Evolutionary conservation across 2,797 vertebrate genomes (phyloP).

Genomic region (Sebastes vulpes): DNA sequence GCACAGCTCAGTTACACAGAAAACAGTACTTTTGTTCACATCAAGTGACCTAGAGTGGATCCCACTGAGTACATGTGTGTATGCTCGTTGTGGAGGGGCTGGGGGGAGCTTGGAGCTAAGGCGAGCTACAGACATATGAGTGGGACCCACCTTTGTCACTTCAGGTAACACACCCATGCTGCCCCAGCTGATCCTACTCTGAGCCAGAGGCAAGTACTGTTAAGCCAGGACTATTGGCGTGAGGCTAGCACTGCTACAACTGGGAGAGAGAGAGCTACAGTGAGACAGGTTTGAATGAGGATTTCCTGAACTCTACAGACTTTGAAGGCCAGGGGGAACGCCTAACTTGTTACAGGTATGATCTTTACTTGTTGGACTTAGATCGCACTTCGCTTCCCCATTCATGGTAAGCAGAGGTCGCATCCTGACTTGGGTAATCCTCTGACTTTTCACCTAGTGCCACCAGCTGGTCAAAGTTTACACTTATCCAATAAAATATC

Average conservation of each 20-base stretch:
- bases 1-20: conserved; percentile 83
- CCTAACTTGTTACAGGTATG: not conserved
- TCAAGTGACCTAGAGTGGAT: conserved; percentile 95
- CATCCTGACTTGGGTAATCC: not conserved
- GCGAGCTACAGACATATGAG: conserved; percentile 95
- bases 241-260: conserved; percentile 27
- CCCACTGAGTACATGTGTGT: conserved; percentile 94
- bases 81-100: conserved; percentile 84
- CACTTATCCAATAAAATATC: not conserved
- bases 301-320: not conserved
- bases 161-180: conserved; percentile 96
- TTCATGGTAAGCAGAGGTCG: not conserved
- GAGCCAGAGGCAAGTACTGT: conserved; percentile 91
- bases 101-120: conserved; percentile 85
- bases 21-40: conserved; percentile 70
- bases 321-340: not conserved
- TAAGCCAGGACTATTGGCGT: conserved; percentile 92
- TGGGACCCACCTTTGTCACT: conserved; percentile 97
- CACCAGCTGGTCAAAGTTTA: not conserved
- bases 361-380: not conserved
- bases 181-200: conserved; percentile 86
- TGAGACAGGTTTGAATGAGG: not conserved
- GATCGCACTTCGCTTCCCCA: not conserved
- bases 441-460: not conserved
- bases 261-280: conserved; percentile 18